phyloP scores from a whole-genome alignment of 2,113 vertebrate genomes.

The Osmerus eperlanus region DNA sequence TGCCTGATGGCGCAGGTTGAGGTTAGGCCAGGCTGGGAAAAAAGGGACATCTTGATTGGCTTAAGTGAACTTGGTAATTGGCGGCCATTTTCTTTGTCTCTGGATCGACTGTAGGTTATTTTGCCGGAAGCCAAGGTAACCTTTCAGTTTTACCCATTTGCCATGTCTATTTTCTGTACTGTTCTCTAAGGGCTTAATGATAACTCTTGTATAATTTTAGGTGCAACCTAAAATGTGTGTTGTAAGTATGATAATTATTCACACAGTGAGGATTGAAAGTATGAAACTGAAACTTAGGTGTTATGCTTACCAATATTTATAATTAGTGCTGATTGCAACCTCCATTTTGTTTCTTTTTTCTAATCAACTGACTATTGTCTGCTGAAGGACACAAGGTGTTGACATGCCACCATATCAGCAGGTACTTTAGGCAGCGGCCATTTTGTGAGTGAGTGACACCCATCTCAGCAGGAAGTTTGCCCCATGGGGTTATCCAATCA shows the following conservation, averaged over 20 bases:
- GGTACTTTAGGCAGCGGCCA: neutral
- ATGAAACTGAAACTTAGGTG: neutral
- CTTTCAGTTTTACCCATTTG: too few species aligned
- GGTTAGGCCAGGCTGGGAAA: neutral
- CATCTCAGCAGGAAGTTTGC: slow-evolving; percentile 24
- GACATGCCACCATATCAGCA: neutral
- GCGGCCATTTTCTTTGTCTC: neutral
- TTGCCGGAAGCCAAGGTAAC: too few species aligned
- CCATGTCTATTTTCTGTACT: too few species aligned
- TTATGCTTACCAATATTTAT: neutral
- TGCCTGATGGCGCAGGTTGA: neutral
- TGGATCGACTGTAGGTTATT: too few species aligned
- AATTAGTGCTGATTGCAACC: neutral
- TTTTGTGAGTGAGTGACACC: slow-evolving; percentile 38
- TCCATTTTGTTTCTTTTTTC: too few species aligned
- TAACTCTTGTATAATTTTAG: too few species aligned
- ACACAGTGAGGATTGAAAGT: neutral
- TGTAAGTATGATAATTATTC: too few species aligned
- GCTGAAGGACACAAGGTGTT: neutral
- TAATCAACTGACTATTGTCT: neutral
- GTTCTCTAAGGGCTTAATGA: too few species aligned
- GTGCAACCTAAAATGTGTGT: too few species aligned
- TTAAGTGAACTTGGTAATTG: neutral
- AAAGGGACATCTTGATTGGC: neutral
- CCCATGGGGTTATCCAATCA: slow-evolving; percentile 35